phyloP scores from a whole-genome alignment of 1,140 invertebrate genomes.

The fruit fly (Drosophila melanogaster) region Release_6_plus_ISO1_MT NT_033779.5:20661501-20662000 shows the following conservation, averaged over 20 bases:
- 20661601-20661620: slow-evolving; percentile 8
- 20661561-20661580: slow-evolving; percentile 5
- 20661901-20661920: slow-evolving; percentile 22
- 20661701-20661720: no score
- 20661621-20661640: no score
- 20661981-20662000: slow-evolving; percentile 94
- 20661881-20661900: slow-evolving; percentile 16
- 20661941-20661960: not conserved
- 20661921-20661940: slow-evolving; percentile 37
- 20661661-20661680: no score
- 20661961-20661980: not conserved
- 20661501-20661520: slow-evolving; percentile 45
- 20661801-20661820: slow-evolving; percentile 21
- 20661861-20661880: slow-evolving; percentile 44
- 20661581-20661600: not conserved
- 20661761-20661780: not conserved
- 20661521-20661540: slow-evolving; percentile 55
- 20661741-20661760: no score
- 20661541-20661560: slow-evolving; percentile 61
- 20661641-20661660: no score
- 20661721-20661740: no score
- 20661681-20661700: no score
- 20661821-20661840: slow-evolving; percentile 1
- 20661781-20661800: slow-evolving; percentile 9
- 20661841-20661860: slow-evolving; percentile 5